These are phyloP conservation scores for Malacoraja senta DNA, from an alignment of 2,797 vertebrate genomes.

Conservation along the genomic window DNA sequence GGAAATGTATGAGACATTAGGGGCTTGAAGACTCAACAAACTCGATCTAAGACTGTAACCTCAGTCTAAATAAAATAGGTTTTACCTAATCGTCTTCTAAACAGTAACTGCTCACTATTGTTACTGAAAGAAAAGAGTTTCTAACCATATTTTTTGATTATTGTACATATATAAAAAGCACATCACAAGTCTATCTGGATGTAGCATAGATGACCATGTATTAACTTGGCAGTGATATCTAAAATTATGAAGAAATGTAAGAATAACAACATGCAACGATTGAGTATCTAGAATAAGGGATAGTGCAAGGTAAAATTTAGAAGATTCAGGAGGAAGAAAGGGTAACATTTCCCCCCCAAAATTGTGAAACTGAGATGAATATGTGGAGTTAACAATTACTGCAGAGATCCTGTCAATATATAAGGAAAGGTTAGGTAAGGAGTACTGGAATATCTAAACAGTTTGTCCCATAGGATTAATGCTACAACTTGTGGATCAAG, in stretches of 20 bases:
- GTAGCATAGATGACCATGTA: neutral
- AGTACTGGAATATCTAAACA: neutral
- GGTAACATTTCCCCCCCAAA: neutral
- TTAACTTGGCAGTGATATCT: neutral
- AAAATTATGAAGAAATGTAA: neutral
- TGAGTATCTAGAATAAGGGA: neutral
- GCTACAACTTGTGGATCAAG: neutral
- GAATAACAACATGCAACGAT: neutral
- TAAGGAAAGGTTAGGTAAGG: neutral
- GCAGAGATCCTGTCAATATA: neutral
- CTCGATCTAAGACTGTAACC: neutral
- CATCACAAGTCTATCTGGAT: neutral
- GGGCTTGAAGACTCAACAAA: neutral
- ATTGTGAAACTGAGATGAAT: neutral
- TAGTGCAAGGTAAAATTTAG: neutral
- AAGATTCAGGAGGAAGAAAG: neutral
- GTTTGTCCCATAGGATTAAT: neutral
- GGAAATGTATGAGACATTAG: neutral
- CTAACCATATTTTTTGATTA: neutral
- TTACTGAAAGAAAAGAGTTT: neutral
- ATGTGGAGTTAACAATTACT: neutral
- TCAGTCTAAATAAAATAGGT: neutral
- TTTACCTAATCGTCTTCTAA: neutral
- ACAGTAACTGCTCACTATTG: neutral
- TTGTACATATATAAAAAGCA: neutral